Evolutionary conservation across 1,140 invertebrate species (phyloP), one percentile per base, ranked within the genome.

Genomic region (Paracyclopina nana): DNA sequence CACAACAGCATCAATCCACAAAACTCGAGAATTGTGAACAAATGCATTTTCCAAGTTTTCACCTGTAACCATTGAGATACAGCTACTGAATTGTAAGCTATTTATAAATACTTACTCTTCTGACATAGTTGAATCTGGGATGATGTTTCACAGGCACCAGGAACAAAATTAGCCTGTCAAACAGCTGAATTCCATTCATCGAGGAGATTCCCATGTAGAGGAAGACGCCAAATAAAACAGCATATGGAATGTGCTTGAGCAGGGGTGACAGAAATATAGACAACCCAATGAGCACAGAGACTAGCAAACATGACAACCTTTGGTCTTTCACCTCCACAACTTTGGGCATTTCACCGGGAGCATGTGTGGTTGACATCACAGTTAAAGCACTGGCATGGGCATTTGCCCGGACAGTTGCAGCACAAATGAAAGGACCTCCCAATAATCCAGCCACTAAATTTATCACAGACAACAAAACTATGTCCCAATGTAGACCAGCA

Each of bases 401-500:
- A 6, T 96, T 76, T 0, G 85, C 88, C 44, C 91, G 73, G 0
- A 96, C 88, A 1, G 87, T 91, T 0, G 91, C 91, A 0, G 88
- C 87, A 63, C 84, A 92, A 65, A 94, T 80, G 82, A 82, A 92
- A 0, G 90, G 87, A 18, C 86, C 76, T 1, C 90, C 91, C 55
- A 90, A 24, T 8, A 52, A 52, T 24, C 9, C 25, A 20, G 80
- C 83, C 6, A 79, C 64, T 1, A 78, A 70, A 59, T 90, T 88
- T 59, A 84, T 69, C 18, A 79, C 58, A 52, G 82, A 82, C 20
- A 91, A 72, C n/a, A 92, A 68, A 1, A 96, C 77, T 57, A 96
- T 82, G 63, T 97, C 91, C 70, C 92, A 75, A 66, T 95, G 88
- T 58, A 90, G 87, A 2, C 91, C 91, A 51, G 79, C 80, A n/a